Conservation (phyloP, 1,140 invertebrate species). For the Hyles vespertilio region DNA sequence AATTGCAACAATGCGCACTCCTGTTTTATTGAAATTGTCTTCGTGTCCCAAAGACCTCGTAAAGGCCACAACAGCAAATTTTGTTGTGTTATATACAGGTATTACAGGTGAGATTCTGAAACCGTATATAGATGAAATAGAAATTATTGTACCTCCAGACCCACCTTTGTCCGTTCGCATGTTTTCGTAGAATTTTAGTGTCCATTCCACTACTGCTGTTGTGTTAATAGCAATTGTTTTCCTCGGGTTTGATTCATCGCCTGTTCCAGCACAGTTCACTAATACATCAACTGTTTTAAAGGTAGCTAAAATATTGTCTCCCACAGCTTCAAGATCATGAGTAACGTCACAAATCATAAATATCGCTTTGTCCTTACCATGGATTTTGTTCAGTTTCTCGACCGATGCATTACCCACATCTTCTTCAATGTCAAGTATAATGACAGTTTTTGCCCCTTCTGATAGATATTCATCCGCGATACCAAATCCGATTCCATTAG, state of each 20-base stretch:
- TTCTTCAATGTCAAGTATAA: not conserved
- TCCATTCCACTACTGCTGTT: not conserved
- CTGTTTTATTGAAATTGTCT: not conserved
- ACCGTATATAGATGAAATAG: not conserved
- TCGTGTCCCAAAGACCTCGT: conserved; percentile 1
- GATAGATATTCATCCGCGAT: not conserved
- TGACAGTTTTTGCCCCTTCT: not conserved
- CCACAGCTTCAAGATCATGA: not conserved
- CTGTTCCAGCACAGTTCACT: not conserved
- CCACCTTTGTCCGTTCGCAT: not conserved
- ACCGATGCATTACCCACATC: not conserved
- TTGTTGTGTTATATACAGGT: not conserved
- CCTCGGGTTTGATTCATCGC: not conserved
- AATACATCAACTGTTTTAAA: not conserved
- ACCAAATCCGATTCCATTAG: not conserved
- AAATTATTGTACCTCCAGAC: not conserved
- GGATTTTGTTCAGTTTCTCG: not conserved
- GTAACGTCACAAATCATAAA: not conserved
- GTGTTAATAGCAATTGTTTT: not conserved
- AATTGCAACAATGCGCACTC: not conserved
- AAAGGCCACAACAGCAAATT: not conserved
- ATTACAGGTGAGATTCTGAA: not conserved
- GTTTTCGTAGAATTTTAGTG: not conserved
- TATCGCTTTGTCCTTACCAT: not conserved
- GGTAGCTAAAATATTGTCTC: not conserved